Evolutionary conservation across 2,797 vertebrate species (phyloP).

Genomic region (Sparidentex hasta): DNA sequence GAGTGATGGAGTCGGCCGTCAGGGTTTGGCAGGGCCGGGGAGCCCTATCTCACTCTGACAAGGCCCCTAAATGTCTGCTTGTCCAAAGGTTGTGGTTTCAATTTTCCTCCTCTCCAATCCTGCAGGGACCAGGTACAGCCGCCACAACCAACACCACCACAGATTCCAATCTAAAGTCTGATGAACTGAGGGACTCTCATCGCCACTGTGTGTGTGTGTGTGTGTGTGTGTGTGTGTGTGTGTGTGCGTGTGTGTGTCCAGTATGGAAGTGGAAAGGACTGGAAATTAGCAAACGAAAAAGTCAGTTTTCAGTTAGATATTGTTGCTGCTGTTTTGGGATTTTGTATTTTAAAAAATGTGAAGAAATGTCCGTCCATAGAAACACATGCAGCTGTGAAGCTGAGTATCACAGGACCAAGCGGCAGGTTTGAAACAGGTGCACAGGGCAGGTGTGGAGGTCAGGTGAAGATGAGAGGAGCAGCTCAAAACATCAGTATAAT

Average conservation of each 20-base stretch:
- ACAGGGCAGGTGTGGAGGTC: neutral
- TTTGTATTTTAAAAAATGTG: no score
- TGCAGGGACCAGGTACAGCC: conserved; percentile 29
- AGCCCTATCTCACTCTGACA: conserved; percentile 55
- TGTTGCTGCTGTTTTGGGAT: neutral
- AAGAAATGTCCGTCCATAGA: neutral
- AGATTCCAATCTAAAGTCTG: conserved; percentile 42
- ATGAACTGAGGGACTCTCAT: conserved; percentile 27
- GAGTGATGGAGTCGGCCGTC: conserved; percentile 30
- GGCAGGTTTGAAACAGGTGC: neutral
- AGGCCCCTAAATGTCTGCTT: conserved; percentile 53
- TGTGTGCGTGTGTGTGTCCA: neutral
- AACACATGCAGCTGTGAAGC: neutral
- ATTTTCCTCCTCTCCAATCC: conserved; percentile 44
- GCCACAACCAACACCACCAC: neutral
- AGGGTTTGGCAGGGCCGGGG: conserved; percentile 22
- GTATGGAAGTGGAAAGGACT: neutral
- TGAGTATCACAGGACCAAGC: neutral
- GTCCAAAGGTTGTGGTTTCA: conserved; percentile 57
- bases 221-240: conserved; percentile 6
- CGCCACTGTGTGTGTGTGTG: conserved; percentile 6
- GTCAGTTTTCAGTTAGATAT: no score
- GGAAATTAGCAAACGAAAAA: neutral
- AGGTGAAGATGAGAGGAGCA: neutral
- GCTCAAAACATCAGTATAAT: no score